A percentile compares a stretch with the other conserved stretches of the same genome.
These are phyloP conservation scores for Chelidonichthys spinosus DNA, from an alignment of 2,797 vertebrate genomes.

Conservation along the genomic window DNA sequence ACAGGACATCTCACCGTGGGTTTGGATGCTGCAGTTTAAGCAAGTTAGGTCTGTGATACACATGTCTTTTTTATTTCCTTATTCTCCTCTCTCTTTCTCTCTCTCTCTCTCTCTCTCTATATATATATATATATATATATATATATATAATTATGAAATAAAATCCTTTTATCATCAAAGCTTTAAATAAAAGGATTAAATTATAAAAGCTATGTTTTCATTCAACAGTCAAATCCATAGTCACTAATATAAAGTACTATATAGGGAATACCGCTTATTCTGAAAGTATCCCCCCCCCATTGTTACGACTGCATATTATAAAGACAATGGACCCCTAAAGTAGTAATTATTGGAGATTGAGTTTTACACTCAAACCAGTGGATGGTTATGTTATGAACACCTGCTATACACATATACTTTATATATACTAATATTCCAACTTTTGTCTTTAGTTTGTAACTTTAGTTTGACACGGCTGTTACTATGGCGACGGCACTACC, in stretches of 20 bases:
- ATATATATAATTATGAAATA: conserved; percentile 23
- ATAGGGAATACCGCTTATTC: not conserved
- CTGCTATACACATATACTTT: not conserved
- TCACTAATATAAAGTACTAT: not conserved
- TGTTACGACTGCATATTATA: not conserved
- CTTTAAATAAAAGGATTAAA: conserved; percentile 24
- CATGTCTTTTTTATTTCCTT: conserved; percentile 4
- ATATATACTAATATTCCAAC: conserved; percentile 5
- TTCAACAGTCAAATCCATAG: conserved; percentile 12
- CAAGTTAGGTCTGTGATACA: conserved; percentile 33
- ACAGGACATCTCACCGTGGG: conserved; percentile 60
- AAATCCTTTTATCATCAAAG: conserved; percentile 24
- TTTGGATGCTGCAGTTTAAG: conserved; percentile 45
- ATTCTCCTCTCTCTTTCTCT: not conserved
- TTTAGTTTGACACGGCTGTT: conserved; percentile 9
- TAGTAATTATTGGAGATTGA: not conserved
- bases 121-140: no score
- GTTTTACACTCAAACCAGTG: not conserved
- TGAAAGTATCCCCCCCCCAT: not conserved
- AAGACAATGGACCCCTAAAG: not conserved
- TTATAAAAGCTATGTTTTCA: conserved; percentile 8
- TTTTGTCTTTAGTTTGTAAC: no score
- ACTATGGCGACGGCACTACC: conserved; percentile 19
- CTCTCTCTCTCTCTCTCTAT: not conserved
- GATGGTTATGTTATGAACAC: not conserved